Evolutionary conservation across 2,888 invertebrate species (phyloP).

Genomic region (Deroplatys truncata): DNA sequence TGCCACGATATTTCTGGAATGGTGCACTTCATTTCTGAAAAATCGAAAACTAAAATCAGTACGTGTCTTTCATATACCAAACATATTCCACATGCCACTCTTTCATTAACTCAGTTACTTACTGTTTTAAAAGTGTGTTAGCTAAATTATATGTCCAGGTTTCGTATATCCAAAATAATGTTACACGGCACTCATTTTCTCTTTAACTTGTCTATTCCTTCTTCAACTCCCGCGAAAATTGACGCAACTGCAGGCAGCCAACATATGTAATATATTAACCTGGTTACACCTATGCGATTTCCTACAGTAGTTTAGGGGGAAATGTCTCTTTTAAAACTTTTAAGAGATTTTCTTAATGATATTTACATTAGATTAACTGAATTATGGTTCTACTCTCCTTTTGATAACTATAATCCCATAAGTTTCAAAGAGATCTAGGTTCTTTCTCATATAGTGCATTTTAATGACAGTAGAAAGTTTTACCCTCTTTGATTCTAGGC

Average conservation of each 20-base stretch:
- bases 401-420: background rate
- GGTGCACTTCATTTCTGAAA: slow-evolving; percentile 75
- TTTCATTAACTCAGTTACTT: background rate
- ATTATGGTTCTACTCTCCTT: background rate
- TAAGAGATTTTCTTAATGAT: background rate
- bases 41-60: background rate
- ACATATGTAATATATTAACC: background rate
- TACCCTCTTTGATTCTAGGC: too few relatives aligned
- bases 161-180: background rate
- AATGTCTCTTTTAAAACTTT: background rate
- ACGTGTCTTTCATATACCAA: background rate
- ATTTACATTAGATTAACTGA: background rate
- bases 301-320: background rate
- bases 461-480: too few relatives aligned
- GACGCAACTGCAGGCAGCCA: background rate
- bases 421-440: background rate
- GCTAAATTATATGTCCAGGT: background rate
- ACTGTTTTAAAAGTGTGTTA: background rate
- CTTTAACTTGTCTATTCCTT: background rate
- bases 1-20: slow-evolving; percentile 99
- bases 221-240: background rate
- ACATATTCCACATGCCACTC: background rate
- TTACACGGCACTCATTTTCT: background rate
- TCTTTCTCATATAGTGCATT: background rate
- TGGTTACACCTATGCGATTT: background rate